Evolutionary conservation across 2,888 invertebrate genomes (phyloP).

Genomic region (Congeria kusceri): DNA sequence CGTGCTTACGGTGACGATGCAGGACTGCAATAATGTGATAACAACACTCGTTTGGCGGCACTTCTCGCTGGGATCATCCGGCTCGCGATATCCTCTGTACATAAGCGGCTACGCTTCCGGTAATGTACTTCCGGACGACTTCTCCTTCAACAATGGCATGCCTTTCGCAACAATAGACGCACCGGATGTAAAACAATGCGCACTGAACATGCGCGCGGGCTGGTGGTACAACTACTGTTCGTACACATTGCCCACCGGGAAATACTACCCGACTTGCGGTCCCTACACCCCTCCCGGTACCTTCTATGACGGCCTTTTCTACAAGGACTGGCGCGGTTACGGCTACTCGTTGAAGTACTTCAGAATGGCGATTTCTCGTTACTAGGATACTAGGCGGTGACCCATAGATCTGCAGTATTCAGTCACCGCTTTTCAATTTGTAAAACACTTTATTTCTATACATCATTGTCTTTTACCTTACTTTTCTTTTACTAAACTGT

Average conservation of each 20-base stretch:
- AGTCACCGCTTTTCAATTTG: too few species aligned
- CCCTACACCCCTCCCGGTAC: constrained; percentile 66
- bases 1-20: constrained; percentile 70
- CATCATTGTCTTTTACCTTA: too few species aligned
- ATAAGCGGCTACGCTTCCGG: constrained; percentile 61
- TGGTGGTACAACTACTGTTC: constrained; percentile 82
- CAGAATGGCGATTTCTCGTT: constrained; percentile 65
- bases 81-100: constrained; percentile 57
- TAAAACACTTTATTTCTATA: too few species aligned
- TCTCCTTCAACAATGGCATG: constrained; percentile 71
- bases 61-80: constrained; percentile 57
- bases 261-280: constrained; percentile 73
- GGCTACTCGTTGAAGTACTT: constrained; percentile 77
- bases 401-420: too few species aligned
- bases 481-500: too few species aligned
- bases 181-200: constrained; percentile 71
- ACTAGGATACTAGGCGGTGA: neutral
- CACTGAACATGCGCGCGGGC: constrained; percentile 72
- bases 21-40: constrained; percentile 69
- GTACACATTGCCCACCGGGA: constrained; percentile 74
- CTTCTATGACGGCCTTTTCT: constrained; percentile 79
- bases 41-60: constrained; percentile 60
- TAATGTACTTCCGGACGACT: constrained; percentile 68
- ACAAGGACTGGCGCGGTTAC: constrained; percentile 77
- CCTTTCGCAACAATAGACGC: constrained; percentile 72